Conservation (phyloP, 1,140 invertebrate species). For the Leptonema lineaticorne region DNA sequence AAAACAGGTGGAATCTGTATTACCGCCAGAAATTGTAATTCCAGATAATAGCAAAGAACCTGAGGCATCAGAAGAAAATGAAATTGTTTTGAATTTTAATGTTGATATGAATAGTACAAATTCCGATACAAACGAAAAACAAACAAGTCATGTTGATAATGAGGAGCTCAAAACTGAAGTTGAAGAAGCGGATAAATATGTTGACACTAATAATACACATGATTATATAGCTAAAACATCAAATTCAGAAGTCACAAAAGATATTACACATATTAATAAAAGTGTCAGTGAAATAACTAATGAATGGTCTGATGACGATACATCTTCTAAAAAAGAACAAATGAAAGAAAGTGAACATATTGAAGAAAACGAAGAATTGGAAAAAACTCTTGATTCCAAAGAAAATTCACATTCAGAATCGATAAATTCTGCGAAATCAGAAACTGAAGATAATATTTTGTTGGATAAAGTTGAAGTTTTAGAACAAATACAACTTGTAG, state of each 20-base stretch:
- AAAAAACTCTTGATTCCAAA: not conserved
- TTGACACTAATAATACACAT: conserved; percentile 16
- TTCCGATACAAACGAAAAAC: not conserved
- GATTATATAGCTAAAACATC: conserved; percentile 7
- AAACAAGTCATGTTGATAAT: not conserved
- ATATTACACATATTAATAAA: conserved; percentile 9
- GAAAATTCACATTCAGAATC: not conserved
- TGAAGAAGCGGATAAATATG: conserved; percentile 1
- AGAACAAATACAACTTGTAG: too few species aligned
- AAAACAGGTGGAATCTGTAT: not conserved
- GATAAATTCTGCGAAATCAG: too few species aligned
- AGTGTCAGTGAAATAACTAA: conserved; percentile 43
- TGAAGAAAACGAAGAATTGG: not conserved
- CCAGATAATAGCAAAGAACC: not conserved
- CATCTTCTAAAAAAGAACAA: conserved; percentile 38
- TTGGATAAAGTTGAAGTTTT: too few species aligned
- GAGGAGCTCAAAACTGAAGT: not conserved
- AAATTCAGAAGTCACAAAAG: not conserved
- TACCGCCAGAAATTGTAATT: not conserved
- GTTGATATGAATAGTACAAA: conserved; percentile 11
- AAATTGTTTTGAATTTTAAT: conserved; percentile 21
- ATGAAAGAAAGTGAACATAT: not conserved
- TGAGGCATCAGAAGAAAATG: not conserved
- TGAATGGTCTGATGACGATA: conserved; percentile 55
- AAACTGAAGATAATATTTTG: too few species aligned